phyloP scores from a whole-genome alignment of 2,113 vertebrate genomes.

The Eulemur macaco region DNA sequence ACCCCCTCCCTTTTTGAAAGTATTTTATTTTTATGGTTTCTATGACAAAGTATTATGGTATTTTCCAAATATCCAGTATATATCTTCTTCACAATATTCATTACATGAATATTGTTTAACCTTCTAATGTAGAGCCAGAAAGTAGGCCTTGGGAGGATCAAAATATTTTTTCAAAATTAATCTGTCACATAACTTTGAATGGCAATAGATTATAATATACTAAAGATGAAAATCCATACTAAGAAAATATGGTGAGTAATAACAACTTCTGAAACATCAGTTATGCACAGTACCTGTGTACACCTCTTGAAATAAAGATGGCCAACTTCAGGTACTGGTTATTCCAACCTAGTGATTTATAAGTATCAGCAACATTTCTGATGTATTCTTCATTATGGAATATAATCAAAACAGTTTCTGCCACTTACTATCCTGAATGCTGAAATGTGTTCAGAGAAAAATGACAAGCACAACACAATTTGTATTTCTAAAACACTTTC shows the following conservation, averaged over 20 bases:
- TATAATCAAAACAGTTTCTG: not conserved
- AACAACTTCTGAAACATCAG: not conserved
- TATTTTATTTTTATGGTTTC: not conserved
- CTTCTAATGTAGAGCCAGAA: not conserved
- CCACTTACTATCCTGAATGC: not conserved
- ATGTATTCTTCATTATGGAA: constrained; percentile 24
- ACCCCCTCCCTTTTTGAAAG: not conserved
- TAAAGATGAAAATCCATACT: not conserved
- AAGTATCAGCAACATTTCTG: constrained; percentile 8
- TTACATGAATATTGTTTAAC: not conserved
- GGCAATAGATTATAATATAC: not conserved
- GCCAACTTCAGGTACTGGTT: not conserved
- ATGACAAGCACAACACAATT: not conserved
- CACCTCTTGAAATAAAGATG: not conserved
- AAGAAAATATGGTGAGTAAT: not conserved
- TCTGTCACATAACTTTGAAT: not conserved
- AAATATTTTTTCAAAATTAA: not conserved
- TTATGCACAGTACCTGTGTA: not conserved
- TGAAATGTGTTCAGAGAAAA: not conserved
- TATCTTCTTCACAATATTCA: not conserved
- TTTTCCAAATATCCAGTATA: not conserved
- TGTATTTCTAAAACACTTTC: not conserved
- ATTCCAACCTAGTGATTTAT: constrained; percentile 31
- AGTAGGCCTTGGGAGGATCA: not conserved
- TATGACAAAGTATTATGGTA: not conserved